phyloP scores from a whole-genome alignment of 2,113 vertebrate genomes.

The Pterocles orientalis region DNA sequence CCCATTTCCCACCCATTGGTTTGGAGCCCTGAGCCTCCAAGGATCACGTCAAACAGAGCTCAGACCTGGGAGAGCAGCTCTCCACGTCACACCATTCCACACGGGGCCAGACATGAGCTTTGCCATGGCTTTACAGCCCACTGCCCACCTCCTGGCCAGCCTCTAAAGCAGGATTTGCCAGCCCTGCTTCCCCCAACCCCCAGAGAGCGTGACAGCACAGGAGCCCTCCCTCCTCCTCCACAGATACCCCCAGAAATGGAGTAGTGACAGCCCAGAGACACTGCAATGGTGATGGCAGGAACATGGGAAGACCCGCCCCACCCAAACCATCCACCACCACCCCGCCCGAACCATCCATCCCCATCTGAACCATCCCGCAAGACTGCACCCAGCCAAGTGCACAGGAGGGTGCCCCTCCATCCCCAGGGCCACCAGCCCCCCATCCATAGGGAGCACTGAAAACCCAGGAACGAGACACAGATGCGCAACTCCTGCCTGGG shows the following conservation, averaged over 20 bases:
- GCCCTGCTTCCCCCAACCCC: not conserved
- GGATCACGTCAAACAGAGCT: not conserved
- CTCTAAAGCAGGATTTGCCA: not conserved
- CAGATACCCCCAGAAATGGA: not conserved
- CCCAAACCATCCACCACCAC: too few relatives aligned
- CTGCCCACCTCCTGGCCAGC: too few relatives aligned
- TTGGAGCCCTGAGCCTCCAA: not conserved
- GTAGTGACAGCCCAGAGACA: not conserved
- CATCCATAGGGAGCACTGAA: not conserved
- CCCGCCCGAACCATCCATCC: too few relatives aligned
- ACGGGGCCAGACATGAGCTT: fast-evolving
- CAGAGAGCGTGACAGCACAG: not conserved
- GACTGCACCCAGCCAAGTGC: not conserved
- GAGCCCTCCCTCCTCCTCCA: not conserved
- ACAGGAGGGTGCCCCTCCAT: not conserved
- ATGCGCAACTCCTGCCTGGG: not conserved
- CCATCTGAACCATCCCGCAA: too few relatives aligned
- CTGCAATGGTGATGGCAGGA: not conserved
- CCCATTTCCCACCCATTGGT: not conserved
- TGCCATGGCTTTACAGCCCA: not conserved
- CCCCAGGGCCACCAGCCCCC: not conserved
- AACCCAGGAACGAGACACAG: not conserved
- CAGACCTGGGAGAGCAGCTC: not conserved
- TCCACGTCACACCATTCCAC: too few relatives aligned
- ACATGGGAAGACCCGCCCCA: too few relatives aligned